Percentiles rank a stretch among this genome's conserved stretches.
Evolutionary conservation across 2,888 invertebrate genomes (phyloP).

Genomic region (Acanthoscelides obtectus): DNA sequence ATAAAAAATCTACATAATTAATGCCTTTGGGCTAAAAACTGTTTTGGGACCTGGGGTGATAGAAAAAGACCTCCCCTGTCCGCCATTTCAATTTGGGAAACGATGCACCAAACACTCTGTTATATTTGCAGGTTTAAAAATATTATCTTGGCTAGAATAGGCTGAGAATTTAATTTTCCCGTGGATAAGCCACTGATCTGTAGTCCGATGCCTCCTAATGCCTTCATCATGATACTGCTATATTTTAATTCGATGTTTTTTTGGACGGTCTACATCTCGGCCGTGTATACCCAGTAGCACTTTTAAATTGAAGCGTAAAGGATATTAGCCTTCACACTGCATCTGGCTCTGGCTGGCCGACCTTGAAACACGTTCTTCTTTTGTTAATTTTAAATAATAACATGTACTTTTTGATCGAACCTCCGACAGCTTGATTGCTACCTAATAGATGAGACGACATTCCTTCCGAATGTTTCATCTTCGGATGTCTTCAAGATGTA

Average conservation of each 20-base stretch:
- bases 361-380: conserved; percentile 11
- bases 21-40: no score
- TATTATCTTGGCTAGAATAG: no score
- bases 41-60: no score
- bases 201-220: conserved; percentile 19
- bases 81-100: no score
- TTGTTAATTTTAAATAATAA: background rate
- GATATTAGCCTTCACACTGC: conserved; percentile 38
- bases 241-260: conserved; percentile 46
- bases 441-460: background rate
- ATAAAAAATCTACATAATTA: no score
- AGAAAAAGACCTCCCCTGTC: no score
- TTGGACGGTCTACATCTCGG: conserved; percentile 11
- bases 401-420: background rate
- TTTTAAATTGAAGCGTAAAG: conserved; percentile 43
- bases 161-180: background rate
- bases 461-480: background rate
- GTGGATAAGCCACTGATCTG: background rate
- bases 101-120: no score
- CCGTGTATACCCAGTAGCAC: conserved; percentile 41
- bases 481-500: background rate
- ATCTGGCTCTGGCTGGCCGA: conserved; percentile 23
- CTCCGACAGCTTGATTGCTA: background rate
- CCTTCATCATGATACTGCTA: conserved; percentile 36
- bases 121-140: no score